Evolutionary conservation across 2,113 vertebrate genomes (phyloP).

Genomic region (Centropristis striata): DNA sequence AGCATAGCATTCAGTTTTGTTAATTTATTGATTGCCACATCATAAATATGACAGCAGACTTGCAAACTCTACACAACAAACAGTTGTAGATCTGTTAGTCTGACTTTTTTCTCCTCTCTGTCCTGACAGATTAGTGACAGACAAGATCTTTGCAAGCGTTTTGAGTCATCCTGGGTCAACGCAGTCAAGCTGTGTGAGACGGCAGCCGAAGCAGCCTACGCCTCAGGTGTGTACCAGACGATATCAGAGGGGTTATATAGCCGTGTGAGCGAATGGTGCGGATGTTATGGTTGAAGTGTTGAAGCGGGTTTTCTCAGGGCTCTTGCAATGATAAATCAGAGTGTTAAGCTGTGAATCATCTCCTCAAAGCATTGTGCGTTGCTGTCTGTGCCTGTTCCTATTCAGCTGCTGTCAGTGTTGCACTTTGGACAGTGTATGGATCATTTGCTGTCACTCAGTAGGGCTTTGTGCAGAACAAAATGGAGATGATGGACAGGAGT

Average conservation of each 20-base stretch:
- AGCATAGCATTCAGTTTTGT: background rate
- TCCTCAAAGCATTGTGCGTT: conserved; percentile 12
- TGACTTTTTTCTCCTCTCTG: background rate
- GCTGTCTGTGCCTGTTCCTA: conserved; percentile 8
- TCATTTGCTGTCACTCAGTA: conserved; percentile 52
- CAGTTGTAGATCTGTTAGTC: background rate
- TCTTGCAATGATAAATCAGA: conserved; percentile 3
- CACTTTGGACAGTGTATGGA: conserved; percentile 23
- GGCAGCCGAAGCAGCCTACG: conserved; percentile 82
- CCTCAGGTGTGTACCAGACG: conserved; percentile 76
- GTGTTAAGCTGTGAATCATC: conserved; percentile 23
- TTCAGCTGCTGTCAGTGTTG: conserved; percentile 53
- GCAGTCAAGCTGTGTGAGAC: conserved; percentile 82
- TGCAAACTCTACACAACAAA: background rate
- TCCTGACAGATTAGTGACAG: conserved; percentile 76
- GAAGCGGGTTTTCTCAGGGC: conserved; percentile 17
- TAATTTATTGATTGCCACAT: background rate
- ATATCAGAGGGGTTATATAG: background rate
- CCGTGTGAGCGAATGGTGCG: background rate
- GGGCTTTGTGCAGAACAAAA: conserved; percentile 48
- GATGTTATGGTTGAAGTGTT: conserved; percentile 12
- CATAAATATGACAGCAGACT: conserved; percentile 3
- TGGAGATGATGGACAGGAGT: conserved; percentile 54
- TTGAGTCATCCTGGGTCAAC: conserved; percentile 81
- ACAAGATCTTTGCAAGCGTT: conserved; percentile 78